Base-by-base conservation (phyloP, 2,888 invertebrate genomes). In the Exocentrus adspersus region DNA sequence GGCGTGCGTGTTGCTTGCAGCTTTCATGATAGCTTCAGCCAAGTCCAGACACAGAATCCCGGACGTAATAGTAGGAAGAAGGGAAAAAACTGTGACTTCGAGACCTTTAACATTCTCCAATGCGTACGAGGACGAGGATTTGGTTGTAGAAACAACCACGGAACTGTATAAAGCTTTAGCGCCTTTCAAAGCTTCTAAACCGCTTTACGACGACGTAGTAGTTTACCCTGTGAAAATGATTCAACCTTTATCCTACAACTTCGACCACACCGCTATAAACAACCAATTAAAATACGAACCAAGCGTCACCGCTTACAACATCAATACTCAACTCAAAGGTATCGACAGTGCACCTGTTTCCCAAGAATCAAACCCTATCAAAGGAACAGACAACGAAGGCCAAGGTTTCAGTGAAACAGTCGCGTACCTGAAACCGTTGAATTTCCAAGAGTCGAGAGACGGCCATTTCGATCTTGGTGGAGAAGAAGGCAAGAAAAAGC, bases 181-280 rank as follows among this genome's bases (percentile, higher is more conserved):
- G 51, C 16, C 28, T 42, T 68, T 68, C 56, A 56, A 50, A 50
- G 62, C 66, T 3, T 66, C 66, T 1, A 69, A 66, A 37, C 60
- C 65, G 30, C 16, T 69, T 12, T 59, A 60, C 16, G 46, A 50
- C 17, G 20, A 37, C 37, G 5, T 37, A 37, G 37, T 37, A 14
- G 37, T 37, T 1, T 37, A 37, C 37, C 51, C 51, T 12, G 21
- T 12, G 16, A 24, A 41, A 37, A 12, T 12, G 3, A 7, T 20
- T 4, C 19, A 28, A 14, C 42, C 54, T 9, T 10, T 43, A 16
- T 43, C 16, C 5, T 43, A 54, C 12, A 21, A 12, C 14, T 5
- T 32, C 3, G 41, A 41, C 32, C 52, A 41, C 43, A 30, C 17
- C 17, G 12, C 54, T 28, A 43, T 54, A 5, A 54, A 54, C 7